These are phyloP conservation scores for Pachymerium ferrugineum DNA, from an alignment of 2,888 invertebrate genomes.

Conservation along the genomic window DNA sequence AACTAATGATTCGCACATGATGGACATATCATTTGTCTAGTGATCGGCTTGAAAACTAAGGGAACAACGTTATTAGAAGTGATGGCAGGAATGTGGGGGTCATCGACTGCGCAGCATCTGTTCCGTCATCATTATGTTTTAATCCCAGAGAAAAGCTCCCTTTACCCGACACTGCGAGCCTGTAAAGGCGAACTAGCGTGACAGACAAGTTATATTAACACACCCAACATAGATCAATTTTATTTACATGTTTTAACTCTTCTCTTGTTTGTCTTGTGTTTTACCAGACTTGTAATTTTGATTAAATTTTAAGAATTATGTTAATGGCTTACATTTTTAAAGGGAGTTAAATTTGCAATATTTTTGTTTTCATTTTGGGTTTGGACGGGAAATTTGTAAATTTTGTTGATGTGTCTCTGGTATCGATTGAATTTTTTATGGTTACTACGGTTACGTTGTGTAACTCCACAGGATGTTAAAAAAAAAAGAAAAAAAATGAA, in stretches of 20 bases:
- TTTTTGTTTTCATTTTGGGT: too few relatives aligned
- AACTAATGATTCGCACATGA: slow-evolving; percentile 8
- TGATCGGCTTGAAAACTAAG: not conserved
- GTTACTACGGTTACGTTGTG: too few relatives aligned
- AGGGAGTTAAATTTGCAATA: too few relatives aligned
- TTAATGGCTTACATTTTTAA: too few relatives aligned
- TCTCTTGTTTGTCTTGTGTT: not conserved
- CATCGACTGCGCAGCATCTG: not conserved
- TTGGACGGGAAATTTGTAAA: too few relatives aligned
- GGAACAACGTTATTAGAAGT: not conserved
- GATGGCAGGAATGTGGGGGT: not conserved
- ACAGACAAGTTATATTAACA: slow-evolving; percentile 1
- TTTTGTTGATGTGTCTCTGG: too few relatives aligned
- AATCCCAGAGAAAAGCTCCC: not conserved
- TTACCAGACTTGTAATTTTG: not conserved
- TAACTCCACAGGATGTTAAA: too few relatives aligned
- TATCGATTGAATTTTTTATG: too few relatives aligned
- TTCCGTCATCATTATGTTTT: not conserved
- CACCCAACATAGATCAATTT: not conserved
- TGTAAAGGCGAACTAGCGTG: not conserved
- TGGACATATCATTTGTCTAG: not conserved
- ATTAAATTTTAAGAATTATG: not conserved
- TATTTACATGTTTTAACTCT: not conserved
- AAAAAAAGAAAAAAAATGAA: too few relatives aligned
- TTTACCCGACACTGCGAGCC: not conserved